Percentiles rank a stretch among this genome's conserved stretches.
Conservation (phyloP, 1,140 invertebrate genomes). For the Cecropterus lyciades region DNA sequence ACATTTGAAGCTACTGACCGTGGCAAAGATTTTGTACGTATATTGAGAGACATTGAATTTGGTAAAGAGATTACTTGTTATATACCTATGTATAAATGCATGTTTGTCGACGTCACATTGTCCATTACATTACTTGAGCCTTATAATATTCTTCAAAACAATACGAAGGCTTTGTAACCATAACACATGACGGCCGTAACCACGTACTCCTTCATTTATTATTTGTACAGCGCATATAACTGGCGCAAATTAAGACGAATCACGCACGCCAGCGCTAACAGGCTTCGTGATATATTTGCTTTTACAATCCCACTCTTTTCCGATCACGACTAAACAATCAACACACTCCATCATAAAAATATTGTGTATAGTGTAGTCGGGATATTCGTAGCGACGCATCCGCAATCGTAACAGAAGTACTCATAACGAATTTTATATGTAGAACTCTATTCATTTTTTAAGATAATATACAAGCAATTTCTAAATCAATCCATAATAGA, state of each 20-base stretch:
- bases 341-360: background rate
- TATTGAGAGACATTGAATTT: constrained; percentile 96
- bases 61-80: constrained; percentile 99
- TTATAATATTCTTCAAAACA: too few species aligned
- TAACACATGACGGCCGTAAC: too few species aligned
- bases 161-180: too few species aligned
- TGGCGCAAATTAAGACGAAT: constrained; percentile 60
- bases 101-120: too few species aligned
- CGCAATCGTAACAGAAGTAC: too few species aligned
- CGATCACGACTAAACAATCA: constrained; percentile 16
- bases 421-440: too few species aligned
- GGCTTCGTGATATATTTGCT: constrained; percentile 35
- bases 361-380: background rate
- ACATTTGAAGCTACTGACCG: constrained; percentile 98
- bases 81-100: too few species aligned
- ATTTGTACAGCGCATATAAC: constrained; percentile 36
- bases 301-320: constrained; percentile 18
- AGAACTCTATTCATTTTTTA: too few species aligned
- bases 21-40: constrained; percentile 98
- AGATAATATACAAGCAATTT: too few species aligned
- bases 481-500: too few species aligned
- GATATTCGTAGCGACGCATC: too few species aligned
- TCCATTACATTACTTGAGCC: too few species aligned
- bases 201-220: background rate
- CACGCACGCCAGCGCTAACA: constrained; percentile 64